Base-by-base conservation (phyloP, 2,797 vertebrate species). In the Myotis findleyi region DNA sequence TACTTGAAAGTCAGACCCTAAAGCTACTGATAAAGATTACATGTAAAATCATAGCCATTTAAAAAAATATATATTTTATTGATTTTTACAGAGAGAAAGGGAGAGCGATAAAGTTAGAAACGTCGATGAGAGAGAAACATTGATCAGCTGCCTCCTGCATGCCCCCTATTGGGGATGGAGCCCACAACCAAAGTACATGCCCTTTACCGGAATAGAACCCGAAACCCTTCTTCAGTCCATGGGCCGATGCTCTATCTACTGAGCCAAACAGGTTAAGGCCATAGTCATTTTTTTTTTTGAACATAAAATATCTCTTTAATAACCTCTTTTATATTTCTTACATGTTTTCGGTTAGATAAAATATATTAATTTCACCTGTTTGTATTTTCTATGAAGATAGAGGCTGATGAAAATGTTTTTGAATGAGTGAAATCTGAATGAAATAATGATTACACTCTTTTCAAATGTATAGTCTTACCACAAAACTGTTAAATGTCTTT, bases 401-500 rank as follows among this genome's bases (percentile, higher is more conserved):
- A 91, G 41, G 57, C 69, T 88, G 51, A 81, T 55, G 64, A 33
- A 82, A 64, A 66, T 3, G 4, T 49, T 93, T 94, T 23, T 77
- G 53, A 96, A 57, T 77, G 13, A 89, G n/a, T 81, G 23, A 88
- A 83, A 73, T 69, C n/a, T 51, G 36, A 96, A 91, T 77, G 36
- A 38, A 93, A 92, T 73, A 62, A 80, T 16, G 8, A 87, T 6
- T 21, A 69, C 6, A 87, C 62, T 94, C 62, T 96, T 96, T 95
- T 36, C 33, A n/a, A 93, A 94, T 86, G 59, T 77, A 96, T 27
- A 77, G 23, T 44, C 93, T 89, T 81, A 25, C 38, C 41, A 89
- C 1, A 59, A 79, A 97, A 91, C 4, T 16, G 23, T 77, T 83
- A 55, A 90, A 72, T 93, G 62, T 91, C 72, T 94, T 89, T 57